Conservation (phyloP, 2,888 invertebrate genomes). For the Hydroisotoma schaefferi region DNA sequence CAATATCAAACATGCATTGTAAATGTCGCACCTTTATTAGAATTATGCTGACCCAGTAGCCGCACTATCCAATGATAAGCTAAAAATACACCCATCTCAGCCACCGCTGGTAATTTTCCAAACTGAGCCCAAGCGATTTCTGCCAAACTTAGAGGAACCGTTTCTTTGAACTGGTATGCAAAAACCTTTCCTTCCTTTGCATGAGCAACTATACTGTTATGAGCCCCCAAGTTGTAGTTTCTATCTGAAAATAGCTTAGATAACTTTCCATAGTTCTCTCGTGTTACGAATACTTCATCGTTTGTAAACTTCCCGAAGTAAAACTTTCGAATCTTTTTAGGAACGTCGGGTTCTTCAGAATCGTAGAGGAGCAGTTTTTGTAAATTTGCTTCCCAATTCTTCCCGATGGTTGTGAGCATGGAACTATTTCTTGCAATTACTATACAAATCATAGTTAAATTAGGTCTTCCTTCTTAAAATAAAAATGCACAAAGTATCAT, state of each 20-base stretch:
- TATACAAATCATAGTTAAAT: too few species aligned
- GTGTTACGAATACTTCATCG: not conserved
- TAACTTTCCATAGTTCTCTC: constrained; percentile 2
- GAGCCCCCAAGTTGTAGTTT: not conserved
- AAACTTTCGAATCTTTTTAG: constrained; percentile 3
- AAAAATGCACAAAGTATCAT: too few species aligned
- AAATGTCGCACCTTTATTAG: not conserved
- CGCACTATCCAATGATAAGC: constrained; percentile 2
- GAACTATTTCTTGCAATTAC: constrained; percentile 5
- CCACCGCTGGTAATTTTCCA: constrained; percentile 5
- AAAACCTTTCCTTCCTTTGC: not conserved
- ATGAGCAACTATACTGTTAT: constrained; percentile 9
- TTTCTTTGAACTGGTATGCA: not conserved
- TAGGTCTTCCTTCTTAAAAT: too few species aligned
- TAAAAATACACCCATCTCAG: constrained; percentile 3
- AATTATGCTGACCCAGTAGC: not conserved
- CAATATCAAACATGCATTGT: not conserved
- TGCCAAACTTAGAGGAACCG: not conserved
- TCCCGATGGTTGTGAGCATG: not conserved
- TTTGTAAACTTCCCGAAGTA: constrained; percentile 3
- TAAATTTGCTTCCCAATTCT: constrained; percentile 11
- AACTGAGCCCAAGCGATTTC: constrained; percentile 3
- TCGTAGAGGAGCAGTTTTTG: not conserved
- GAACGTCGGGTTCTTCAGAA: constrained; percentile 6
- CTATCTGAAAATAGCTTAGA: constrained; percentile 7